Evolutionary conservation across 2,888 invertebrate genomes (phyloP).

Genomic region (Trichogramma dendrolimi): DNA sequence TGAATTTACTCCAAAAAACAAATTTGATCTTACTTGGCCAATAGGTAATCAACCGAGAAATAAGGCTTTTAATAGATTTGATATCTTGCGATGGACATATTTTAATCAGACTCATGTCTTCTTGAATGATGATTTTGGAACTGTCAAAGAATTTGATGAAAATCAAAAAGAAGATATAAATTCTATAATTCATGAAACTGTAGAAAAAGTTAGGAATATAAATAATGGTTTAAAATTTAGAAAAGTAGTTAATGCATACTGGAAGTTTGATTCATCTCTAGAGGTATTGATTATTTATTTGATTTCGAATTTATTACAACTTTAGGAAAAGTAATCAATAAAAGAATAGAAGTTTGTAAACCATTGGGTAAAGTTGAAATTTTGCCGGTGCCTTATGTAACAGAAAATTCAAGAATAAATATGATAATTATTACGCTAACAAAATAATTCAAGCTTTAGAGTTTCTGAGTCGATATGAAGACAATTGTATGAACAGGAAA

Average conservation of each 20-base stretch:
- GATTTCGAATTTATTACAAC: conserved; percentile 63
- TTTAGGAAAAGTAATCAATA: conserved; percentile 52
- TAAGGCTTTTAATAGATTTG: conserved; percentile 70
- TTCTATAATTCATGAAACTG: conserved; percentile 56
- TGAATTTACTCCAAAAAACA: conserved; percentile 50
- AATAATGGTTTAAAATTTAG: conserved; percentile 56
- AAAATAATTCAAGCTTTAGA: conserved; percentile 58
- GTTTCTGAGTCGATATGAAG: conserved; percentile 71
- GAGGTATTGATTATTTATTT: conserved; percentile 81
- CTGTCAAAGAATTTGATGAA: conserved; percentile 62
- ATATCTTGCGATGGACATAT: conserved; percentile 80
- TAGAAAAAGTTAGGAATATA: conserved; percentile 55
- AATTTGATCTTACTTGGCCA: conserved; percentile 62
- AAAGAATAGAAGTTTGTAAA: conserved; percentile 76
- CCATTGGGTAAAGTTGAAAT: conserved; percentile 84
- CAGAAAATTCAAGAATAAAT: conserved; percentile 81
- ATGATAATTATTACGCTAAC: conserved; percentile 66
- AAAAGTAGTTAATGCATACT: conserved; percentile 67
- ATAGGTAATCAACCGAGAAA: conserved; percentile 66
- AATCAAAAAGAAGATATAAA: conserved; percentile 68
- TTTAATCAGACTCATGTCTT: conserved; percentile 81
- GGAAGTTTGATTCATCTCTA: conserved; percentile 73
- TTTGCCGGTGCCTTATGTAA: conserved; percentile 90
- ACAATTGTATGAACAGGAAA: conserved; percentile 69
- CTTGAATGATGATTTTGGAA: conserved; percentile 75